Conservation (phyloP, 2,113 vertebrate species). For the Apteryx owenii region DNA sequence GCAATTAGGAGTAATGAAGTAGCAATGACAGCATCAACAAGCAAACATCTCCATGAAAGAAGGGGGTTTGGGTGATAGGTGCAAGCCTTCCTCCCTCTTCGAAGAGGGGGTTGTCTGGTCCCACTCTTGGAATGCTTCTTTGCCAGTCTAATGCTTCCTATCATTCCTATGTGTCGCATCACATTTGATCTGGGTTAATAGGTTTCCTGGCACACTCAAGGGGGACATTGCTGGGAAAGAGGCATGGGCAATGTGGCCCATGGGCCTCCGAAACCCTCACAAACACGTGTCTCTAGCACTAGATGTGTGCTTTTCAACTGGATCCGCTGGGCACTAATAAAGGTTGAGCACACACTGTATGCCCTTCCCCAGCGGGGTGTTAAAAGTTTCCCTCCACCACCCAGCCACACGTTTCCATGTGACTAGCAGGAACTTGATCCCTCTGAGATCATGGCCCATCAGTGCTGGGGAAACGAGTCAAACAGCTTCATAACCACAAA, state of each 20-base stretch:
- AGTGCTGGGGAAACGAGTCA: neutral
- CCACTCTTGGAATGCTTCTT: neutral
- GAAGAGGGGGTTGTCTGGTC: neutral
- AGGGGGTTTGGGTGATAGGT: neutral
- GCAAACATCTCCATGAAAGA: neutral
- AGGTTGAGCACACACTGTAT: rapidly evolving
- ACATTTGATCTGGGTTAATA: constrained; percentile 7
- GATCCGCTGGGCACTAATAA: neutral
- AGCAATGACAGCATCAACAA: constrained; percentile 9
- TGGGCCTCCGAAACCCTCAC: neutral
- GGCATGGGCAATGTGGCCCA: neutral
- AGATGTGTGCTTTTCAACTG: neutral
- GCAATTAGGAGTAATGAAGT: constrained; percentile 5
- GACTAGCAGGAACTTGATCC: neutral
- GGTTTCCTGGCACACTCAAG: neutral
- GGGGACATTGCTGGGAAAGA: neutral
- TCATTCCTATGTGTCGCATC: neutral
- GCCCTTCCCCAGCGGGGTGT: neutral
- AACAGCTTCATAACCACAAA: neutral
- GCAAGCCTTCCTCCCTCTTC: neutral
- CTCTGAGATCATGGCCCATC: neutral
- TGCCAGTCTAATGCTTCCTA: neutral
- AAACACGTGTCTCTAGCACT: neutral
- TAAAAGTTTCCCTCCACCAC: neutral
- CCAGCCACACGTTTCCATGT: neutral